phyloP scores from a whole-genome alignment of 2,888 invertebrate genomes.

The Lasius fuliginosus region DNA sequence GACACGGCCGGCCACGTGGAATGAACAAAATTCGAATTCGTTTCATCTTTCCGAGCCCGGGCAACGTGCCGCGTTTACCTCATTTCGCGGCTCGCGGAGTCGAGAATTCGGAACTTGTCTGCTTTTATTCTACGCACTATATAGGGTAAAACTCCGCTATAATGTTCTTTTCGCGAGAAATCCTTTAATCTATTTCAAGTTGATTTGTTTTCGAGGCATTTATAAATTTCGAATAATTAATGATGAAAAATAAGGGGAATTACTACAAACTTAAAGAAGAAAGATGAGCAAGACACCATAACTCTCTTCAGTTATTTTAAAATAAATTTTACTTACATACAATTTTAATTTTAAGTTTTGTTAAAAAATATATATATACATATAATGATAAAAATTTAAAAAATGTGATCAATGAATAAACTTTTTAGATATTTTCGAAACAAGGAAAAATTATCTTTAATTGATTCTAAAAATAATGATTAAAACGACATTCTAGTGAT shows the following conservation, averaged over 20 bases:
- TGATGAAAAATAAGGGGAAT: not conserved
- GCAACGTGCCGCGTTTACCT: constrained; percentile 52
- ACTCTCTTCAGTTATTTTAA: not conserved
- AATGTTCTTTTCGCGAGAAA: not conserved
- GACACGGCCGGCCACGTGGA: constrained; percentile 65
- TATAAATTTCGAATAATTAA: not conserved
- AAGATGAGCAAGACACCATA: not conserved
- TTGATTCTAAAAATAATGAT: not conserved
- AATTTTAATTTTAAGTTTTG: not conserved
- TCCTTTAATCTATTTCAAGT: not conserved
- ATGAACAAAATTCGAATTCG: constrained; percentile 77
- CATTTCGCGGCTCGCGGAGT: constrained; percentile 20
- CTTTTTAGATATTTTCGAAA: not conserved
- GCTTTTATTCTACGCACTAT: constrained; percentile 23
- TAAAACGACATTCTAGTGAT: not conserved
- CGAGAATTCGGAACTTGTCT: constrained; percentile 23
- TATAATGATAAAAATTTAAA: not conserved
- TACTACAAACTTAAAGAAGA: not conserved
- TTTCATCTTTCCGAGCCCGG: constrained; percentile 60
- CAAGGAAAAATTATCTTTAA: not conserved
- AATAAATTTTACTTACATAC: not conserved
- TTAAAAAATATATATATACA: not conserved
- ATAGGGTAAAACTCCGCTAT: not conserved
- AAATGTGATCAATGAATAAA: not conserved
- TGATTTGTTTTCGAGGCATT: not conserved